Conservation (phyloP, 1,140 invertebrate species). For the Rhyzopertha dominica region DNA sequence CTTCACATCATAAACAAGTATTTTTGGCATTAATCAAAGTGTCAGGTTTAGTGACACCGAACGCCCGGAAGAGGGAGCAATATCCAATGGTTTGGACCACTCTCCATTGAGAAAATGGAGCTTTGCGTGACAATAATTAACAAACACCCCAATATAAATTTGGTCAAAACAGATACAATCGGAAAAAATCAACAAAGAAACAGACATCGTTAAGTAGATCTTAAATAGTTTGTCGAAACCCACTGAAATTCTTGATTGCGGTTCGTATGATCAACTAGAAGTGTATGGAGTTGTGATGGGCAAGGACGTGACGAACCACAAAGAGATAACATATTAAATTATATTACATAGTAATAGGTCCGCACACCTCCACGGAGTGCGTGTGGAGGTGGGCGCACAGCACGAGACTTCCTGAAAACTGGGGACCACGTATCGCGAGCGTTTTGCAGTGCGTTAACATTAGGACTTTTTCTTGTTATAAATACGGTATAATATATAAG, state of each 20-base stretch:
- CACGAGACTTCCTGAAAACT: conserved; percentile 13
- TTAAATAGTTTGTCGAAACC: too few species aligned
- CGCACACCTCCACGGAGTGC: conserved; percentile 23
- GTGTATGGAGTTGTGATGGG: conserved; percentile 39
- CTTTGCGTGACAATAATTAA: conserved; percentile 15
- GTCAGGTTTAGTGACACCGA: too few species aligned
- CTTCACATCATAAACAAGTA: conserved; percentile 32
- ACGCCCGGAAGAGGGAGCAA: too few species aligned
- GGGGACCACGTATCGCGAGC: neutral
- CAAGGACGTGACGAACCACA: conserved; percentile 38
- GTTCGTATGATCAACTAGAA: conserved; percentile 34
- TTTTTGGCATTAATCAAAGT: conserved; percentile 40
- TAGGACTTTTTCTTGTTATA: too few species aligned
- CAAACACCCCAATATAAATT: conserved; percentile 20
- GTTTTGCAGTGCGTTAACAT: too few species aligned
- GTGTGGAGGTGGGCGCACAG: conserved; percentile 19
- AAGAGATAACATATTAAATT: conserved; percentile 30
- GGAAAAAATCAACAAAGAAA: too few species aligned
- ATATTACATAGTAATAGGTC: conserved; percentile 38
- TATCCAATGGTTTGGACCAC: too few species aligned
- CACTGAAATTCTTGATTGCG: too few species aligned
- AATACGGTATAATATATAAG: too few species aligned
- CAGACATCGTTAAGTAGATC: too few species aligned
- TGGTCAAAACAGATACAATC: too few species aligned
- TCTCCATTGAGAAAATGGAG: conserved; percentile 9